phyloP scores from a whole-genome alignment of 1,140 invertebrate genomes.

The Mercenaria mercenaria region DNA sequence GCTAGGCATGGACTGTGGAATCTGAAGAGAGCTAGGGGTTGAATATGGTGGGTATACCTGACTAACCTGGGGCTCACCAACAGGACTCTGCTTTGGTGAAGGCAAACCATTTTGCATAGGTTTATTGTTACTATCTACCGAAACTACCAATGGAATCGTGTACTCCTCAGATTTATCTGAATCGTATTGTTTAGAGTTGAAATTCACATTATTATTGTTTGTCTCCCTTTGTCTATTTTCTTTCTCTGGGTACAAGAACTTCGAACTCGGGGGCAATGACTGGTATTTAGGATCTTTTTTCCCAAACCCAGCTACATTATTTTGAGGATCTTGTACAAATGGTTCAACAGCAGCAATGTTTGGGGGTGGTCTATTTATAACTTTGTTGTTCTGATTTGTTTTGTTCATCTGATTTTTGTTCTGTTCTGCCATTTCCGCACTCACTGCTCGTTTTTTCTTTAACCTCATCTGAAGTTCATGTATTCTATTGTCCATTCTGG shows the following conservation, averaged over 20 bases:
- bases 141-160: conserved; percentile 67
- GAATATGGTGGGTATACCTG: conserved; percentile 4
- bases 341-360: conserved; percentile 95
- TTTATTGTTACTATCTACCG: conserved; percentile 65
- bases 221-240: too few relatives aligned
- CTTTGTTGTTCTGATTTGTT: conserved; percentile 93
- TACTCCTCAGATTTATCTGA: conserved; percentile 67
- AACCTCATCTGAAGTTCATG: conserved; percentile 96
- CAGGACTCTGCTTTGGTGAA: conserved; percentile 54
- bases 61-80: neutral
- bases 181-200: conserved; percentile 36
- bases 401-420: conserved; percentile 90
- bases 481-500: conserved; percentile 96
- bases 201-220: conserved; percentile 70
- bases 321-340: conserved; percentile 90
- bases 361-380: conserved; percentile 64
- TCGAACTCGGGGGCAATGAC: conserved; percentile 90
- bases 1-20: neutral
- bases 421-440: conserved; percentile 92
- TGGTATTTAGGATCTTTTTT: conserved; percentile 98
- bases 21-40: neutral
- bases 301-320: conserved; percentile 88
- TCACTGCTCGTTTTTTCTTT: conserved; percentile 86
- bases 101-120: conserved; percentile 64
- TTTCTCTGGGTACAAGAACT: conserved; percentile 87